Evolutionary conservation across 1,140 invertebrate genomes (phyloP).

Genomic region (Idris sp.): DNA sequence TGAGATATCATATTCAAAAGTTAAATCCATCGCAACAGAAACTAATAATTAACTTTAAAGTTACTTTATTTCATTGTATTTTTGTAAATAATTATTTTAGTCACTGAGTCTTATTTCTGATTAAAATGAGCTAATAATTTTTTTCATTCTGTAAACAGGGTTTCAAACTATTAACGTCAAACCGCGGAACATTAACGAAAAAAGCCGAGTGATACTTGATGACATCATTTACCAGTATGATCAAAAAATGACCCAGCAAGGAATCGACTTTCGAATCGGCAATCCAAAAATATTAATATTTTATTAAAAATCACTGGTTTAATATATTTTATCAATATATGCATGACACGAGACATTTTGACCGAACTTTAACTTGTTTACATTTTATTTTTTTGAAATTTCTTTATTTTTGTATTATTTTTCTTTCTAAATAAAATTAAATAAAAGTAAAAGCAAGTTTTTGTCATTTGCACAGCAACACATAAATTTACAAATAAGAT

Average conservation of each 20-base stretch:
- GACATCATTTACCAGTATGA: conserved; percentile 71
- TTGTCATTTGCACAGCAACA: no score
- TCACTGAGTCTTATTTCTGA: no score
- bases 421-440: conserved; percentile 21
- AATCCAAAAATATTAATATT: conserved; percentile 66
- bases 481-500: no score
- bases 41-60: no score
- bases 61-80: no score
- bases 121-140: no score
- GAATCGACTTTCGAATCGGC: conserved; percentile 74
- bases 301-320: conserved; percentile 23
- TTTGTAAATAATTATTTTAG: no score
- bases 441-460: no score
- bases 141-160: conserved; percentile 38
- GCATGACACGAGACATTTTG: no score
- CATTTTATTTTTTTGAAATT: conserved; percentile 3
- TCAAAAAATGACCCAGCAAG: conserved; percentile 69
- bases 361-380: conserved; percentile 13
- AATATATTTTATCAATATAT: no score
- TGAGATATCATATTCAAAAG: no score
- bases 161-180: conserved; percentile 74
- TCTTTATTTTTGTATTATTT: conserved; percentile 34
- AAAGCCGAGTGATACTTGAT: conserved; percentile 67
- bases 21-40: no score
- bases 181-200: conserved; percentile 68